A percentile compares a stretch with the other conserved stretches of the same genome.
Conservation (phyloP, 1,140 invertebrate species). For the Periplaneta americana region DNA sequence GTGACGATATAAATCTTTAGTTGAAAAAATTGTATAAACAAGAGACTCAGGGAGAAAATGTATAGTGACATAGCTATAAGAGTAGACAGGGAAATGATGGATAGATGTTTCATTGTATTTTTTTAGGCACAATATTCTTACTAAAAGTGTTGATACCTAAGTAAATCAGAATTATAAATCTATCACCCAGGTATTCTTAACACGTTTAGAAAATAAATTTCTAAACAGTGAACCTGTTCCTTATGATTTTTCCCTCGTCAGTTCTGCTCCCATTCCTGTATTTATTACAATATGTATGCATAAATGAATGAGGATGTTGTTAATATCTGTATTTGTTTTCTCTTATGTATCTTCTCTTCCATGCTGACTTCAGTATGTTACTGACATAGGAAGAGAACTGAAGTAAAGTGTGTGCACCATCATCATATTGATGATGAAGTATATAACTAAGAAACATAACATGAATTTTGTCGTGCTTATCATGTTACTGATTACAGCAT, state of each 20-base stretch:
- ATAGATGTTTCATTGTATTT: not conserved
- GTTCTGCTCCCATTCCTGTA: not conserved
- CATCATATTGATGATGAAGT: not conserved
- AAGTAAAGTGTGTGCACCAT: not conserved
- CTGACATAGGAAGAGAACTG: not conserved
- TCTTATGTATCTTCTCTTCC: not conserved
- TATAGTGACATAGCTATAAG: no score
- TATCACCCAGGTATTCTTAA: not conserved
- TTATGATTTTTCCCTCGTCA: not conserved
- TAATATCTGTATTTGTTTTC: not conserved
- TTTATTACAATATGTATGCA: not conserved
- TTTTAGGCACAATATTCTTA: not conserved
- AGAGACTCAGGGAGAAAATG: no score
- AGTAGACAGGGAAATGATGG: no score
- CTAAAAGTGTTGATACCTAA: not conserved
- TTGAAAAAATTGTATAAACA: no score
- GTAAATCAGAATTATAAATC: not conserved
- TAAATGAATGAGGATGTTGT: not conserved
- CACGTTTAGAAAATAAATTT: not conserved
- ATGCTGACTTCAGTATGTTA: not conserved
- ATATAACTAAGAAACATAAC: no score
- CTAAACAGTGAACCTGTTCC: not conserved
- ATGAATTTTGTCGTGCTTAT: no score
- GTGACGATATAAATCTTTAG: no score
- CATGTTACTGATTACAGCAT: no score